Base-by-base conservation (phyloP, 2,797 vertebrate species). In the Austrolebias charrua region DNA sequence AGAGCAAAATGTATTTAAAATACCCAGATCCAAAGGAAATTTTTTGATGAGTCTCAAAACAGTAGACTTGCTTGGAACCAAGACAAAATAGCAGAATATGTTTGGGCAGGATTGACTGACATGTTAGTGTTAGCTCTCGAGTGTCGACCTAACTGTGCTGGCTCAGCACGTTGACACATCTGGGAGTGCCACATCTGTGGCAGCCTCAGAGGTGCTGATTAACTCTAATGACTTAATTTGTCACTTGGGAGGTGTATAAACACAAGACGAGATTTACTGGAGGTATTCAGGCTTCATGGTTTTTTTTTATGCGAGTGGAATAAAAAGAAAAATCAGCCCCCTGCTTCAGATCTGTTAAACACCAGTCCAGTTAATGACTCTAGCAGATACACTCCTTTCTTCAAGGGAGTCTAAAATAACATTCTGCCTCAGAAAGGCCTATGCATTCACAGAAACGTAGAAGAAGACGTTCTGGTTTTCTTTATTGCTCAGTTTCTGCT, bases 381-480 rank as follows among this genome's bases (percentile, higher is more conserved):
- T 53, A 64, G 49, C 57, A 57, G 54, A 11, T 44, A 24, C 40
- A 4, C 19, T 19, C 14, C 33, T 16, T 40, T 28, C 42, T 63
- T 40, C 13, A 29, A 28, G 42, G 40, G 5, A 58, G 19, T 33
- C 31, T 18, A n/a, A 44, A 63, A 49, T 40, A 57, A 38, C 45
- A 44, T 18, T 29, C 16, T 16, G 19, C 52, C 63, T 43, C 10
- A 63, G 69, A 58, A 51, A 77, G 38, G 54, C 62, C 43, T 51
- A 69, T 70, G 52, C 79, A 69, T 85, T 86, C 76, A 65, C 42
- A 77, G 43, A 43, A 75, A 66, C 40, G 66, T 54, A 48, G 47
- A 71, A 48, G 47, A 71, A 73, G 14, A 33, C 54, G 67, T 66
- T 65, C 35, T 74, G 48, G 69, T 76, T 75, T 62, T 79, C 78